Evolutionary conservation across 1,140 invertebrate species (phyloP).

Genomic region (Brachionus plicatilis): DNA sequence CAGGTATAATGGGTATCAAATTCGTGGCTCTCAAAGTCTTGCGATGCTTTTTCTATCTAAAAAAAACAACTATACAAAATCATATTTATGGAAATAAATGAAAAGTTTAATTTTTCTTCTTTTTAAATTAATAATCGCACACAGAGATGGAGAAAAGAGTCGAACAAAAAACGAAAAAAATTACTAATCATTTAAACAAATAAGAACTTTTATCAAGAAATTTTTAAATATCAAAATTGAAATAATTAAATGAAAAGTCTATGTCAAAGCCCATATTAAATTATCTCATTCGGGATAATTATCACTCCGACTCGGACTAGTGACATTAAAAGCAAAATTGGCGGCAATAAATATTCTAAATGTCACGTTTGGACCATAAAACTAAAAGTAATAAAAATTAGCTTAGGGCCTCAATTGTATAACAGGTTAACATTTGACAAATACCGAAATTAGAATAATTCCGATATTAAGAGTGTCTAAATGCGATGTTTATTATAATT

Average conservation of each 20-base stretch:
- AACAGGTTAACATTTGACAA: not conserved
- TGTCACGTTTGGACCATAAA: not conserved
- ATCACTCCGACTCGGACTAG: not conserved
- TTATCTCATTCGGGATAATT: constrained; percentile 10
- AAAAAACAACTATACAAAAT: constrained; percentile 1
- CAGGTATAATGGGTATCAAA: constrained; percentile 1
- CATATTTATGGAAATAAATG: not conserved
- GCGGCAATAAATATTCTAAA: not conserved
- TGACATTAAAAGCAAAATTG: not conserved
- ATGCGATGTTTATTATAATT: not conserved
- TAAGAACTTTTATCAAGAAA: constrained; percentile 28
- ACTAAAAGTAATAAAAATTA: not conserved
- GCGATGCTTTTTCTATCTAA: constrained; percentile 1
- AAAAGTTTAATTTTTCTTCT: not conserved
- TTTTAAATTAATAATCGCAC: not conserved
- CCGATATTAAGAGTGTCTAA: not conserved
- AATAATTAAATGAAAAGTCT: not conserved
- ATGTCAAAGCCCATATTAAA: not conserved
- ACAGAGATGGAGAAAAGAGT: not conserved
- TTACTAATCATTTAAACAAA: constrained; percentile 23
- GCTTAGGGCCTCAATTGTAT: not conserved
- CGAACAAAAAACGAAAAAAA: not conserved
- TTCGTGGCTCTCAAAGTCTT: not conserved
- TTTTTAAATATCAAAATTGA: constrained; percentile 23
- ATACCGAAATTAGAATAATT: not conserved